Conservation (phyloP, 2,113 vertebrate genomes). For the Pontoporia blainvillei region DNA sequence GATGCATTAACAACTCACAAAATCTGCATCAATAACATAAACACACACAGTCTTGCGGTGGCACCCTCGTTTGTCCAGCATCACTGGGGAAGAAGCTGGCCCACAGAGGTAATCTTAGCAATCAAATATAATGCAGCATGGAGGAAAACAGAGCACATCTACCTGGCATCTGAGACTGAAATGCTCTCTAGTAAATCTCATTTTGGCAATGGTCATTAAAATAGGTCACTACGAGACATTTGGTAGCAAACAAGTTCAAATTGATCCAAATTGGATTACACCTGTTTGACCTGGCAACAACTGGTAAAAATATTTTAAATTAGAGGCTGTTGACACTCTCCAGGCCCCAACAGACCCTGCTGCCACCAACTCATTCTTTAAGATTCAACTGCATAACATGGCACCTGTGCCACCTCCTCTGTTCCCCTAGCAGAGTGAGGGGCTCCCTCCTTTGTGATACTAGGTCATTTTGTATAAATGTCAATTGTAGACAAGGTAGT, state of each 20-base stretch:
- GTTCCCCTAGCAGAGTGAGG: background rate
- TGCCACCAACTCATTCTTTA: background rate
- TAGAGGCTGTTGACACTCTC: background rate
- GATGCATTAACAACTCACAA: constrained; percentile 48
- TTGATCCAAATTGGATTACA: background rate
- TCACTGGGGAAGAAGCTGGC: background rate
- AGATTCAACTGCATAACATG: background rate
- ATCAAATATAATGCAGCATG: background rate
- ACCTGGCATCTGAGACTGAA: background rate
- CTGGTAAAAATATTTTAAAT: constrained; percentile 5
- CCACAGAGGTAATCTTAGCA: background rate
- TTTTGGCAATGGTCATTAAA: background rate
- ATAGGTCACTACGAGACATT: background rate
- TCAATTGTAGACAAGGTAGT: background rate
- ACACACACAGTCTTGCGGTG: background rate
- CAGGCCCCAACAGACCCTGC: background rate
- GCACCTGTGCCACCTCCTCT: background rate
- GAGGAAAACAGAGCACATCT: background rate
- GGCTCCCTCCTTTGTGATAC: background rate
- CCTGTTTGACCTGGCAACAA: background rate
- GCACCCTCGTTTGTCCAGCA: background rate
- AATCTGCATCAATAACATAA: constrained; percentile 17
- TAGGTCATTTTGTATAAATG: background rate
- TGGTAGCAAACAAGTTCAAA: constrained; percentile 26
- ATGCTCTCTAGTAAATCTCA: background rate